Percentiles rank a stretch among this genome's conserved stretches.
phyloP scores from a whole-genome alignment of 2,113 vertebrate genomes.

The Burhinus oedicnemus region DNA sequence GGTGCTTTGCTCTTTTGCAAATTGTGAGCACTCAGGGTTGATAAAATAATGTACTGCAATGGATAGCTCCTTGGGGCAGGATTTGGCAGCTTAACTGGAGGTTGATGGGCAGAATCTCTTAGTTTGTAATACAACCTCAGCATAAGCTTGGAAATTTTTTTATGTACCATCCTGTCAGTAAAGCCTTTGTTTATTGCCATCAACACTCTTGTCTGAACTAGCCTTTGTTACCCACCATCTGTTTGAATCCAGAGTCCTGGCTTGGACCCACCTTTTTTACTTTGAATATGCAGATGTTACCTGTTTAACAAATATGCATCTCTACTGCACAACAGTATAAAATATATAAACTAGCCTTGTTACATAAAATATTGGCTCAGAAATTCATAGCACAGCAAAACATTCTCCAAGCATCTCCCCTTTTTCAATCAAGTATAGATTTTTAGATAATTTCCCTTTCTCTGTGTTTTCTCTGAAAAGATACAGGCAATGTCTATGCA shows the following conservation, averaged over 20 bases:
- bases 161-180: neutral
- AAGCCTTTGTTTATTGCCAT: neutral
- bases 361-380: neutral
- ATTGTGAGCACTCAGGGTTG: neutral
- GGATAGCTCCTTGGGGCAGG: neutral
- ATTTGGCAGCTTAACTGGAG: neutral
- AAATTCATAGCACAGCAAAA: neutral
- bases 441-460: neutral
- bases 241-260: neutral
- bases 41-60: neutral
- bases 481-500: neutral
- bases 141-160: neutral
- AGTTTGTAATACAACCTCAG: neutral
- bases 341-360: too few species aligned
- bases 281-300: neutral
- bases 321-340: neutral
- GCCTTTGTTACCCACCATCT: constrained; percentile 18
- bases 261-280: neutral
- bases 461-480: neutral
- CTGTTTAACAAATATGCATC: neutral
- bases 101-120: neutral
- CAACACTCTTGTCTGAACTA: neutral
- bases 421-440: neutral
- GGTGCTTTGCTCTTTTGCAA: constrained; percentile 1
- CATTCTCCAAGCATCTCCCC: neutral